Conservation (phyloP, 2,113 vertebrate genomes). For the Gracilinanus agilis region DNA sequence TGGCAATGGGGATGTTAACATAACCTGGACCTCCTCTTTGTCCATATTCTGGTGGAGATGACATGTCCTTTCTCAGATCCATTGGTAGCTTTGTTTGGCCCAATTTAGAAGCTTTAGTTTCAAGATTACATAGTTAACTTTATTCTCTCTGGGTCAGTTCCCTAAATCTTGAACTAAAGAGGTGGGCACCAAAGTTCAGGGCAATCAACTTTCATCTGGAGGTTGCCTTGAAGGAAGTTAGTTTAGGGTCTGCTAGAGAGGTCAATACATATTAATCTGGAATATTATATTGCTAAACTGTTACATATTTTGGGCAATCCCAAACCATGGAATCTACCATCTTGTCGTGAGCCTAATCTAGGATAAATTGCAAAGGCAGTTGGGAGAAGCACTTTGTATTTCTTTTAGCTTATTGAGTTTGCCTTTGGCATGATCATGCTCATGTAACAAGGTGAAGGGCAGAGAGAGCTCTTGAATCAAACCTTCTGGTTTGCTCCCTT, state of each 20-base stretch:
- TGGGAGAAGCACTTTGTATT: background rate
- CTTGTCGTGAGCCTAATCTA: background rate
- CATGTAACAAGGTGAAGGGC: background rate
- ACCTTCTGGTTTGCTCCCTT: background rate
- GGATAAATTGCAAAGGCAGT: background rate
- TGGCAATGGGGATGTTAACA: background rate
- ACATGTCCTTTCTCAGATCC: background rate
- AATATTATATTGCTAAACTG: background rate
- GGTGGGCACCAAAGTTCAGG: background rate
- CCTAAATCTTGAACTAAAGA: background rate
- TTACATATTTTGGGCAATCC: background rate
- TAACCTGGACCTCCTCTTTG: background rate
- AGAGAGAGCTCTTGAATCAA: background rate
- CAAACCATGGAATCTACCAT: background rate
- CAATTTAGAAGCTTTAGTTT: background rate
- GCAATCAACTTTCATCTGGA: background rate
- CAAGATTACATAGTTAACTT: rapidly evolving
- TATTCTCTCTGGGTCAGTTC: background rate
- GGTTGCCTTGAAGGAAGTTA: background rate
- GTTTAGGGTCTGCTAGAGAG: background rate
- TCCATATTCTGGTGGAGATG: background rate
- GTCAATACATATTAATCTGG: background rate
- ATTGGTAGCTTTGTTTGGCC: background rate
- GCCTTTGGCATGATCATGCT: background rate
- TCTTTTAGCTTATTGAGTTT: background rate